phyloP scores from a whole-genome alignment of 2,113 vertebrate genomes.

The Piaya cayana region DNA sequence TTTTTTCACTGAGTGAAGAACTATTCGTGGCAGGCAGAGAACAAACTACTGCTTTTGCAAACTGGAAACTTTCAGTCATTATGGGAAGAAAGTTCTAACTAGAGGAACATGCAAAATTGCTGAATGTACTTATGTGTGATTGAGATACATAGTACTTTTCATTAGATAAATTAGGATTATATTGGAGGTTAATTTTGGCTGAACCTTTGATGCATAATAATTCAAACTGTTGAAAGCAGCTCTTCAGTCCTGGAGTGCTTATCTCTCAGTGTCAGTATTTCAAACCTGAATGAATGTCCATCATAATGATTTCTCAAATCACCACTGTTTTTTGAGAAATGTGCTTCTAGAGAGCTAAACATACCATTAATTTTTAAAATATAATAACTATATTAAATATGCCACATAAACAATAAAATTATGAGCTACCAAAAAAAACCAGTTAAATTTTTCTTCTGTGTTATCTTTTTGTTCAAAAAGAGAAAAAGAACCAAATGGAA shows the following conservation, averaged over 20 bases:
- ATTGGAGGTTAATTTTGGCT: neutral
- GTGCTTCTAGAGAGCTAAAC: neutral
- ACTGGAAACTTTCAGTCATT: neutral
- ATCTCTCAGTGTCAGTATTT: neutral
- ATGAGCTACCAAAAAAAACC: neutral
- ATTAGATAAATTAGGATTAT: neutral
- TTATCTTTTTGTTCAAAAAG: neutral
- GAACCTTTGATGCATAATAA: neutral
- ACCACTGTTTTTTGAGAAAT: neutral
- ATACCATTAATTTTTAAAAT: neutral
- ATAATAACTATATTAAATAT: neutral
- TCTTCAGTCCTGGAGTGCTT: neutral
- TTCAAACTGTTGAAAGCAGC: neutral
- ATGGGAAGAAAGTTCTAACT: neutral
- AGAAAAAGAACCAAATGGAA: neutral
- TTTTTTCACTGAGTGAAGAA: neutral
- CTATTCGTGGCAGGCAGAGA: neutral
- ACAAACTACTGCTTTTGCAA: conserved; percentile 11
- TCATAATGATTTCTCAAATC: neutral
- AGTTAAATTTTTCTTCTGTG: neutral
- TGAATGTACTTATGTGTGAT: neutral
- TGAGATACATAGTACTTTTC: neutral
- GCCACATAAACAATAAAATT: rapidly evolving
- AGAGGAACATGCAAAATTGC: neutral
- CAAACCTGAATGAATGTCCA: neutral